phyloP scores from a whole-genome alignment of 2,888 invertebrate species.

The Dryadula phaetusa region DNA sequence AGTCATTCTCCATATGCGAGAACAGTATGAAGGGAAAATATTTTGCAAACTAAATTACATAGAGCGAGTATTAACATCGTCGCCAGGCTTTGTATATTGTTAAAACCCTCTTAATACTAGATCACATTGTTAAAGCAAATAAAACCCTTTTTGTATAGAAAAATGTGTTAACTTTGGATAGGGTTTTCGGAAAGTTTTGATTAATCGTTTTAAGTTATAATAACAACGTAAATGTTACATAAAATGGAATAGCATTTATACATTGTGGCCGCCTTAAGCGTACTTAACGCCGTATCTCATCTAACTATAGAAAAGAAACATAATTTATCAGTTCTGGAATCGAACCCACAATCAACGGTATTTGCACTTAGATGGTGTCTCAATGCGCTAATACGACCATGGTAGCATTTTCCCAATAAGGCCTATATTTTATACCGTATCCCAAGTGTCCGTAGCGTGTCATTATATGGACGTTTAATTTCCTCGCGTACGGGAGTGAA shows the following conservation, averaged over 20 bases:
- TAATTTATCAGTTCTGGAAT: no score
- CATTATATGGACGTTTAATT: constrained; percentile 56
- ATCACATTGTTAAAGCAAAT: background rate
- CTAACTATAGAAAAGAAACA: no score
- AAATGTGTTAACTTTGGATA: background rate
- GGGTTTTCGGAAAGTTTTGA: background rate
- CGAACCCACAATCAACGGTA: no score
- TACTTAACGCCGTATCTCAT: no score
- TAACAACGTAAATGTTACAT: no score
- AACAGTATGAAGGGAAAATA: background rate
- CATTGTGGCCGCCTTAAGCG: no score
- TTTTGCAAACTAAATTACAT: constrained; percentile 11
- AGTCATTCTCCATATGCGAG: constrained; percentile 6
- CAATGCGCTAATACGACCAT: no score
- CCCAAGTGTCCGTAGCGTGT: constrained; percentile 43
- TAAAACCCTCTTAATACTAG: constrained; percentile 1
- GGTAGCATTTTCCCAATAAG: constrained; percentile 3
- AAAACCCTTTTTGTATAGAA: constrained; percentile 5
- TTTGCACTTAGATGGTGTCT: no score
- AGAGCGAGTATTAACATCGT: constrained; percentile 7
- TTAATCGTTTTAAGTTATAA: no score
- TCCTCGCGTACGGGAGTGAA: constrained; percentile 44
- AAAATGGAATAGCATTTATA: no score
- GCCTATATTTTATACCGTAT: constrained; percentile 18
- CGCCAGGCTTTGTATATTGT: background rate